Evolutionary conservation across 1,140 invertebrate species (phyloP).

Genomic region (Neodiprion pinetum): DNA sequence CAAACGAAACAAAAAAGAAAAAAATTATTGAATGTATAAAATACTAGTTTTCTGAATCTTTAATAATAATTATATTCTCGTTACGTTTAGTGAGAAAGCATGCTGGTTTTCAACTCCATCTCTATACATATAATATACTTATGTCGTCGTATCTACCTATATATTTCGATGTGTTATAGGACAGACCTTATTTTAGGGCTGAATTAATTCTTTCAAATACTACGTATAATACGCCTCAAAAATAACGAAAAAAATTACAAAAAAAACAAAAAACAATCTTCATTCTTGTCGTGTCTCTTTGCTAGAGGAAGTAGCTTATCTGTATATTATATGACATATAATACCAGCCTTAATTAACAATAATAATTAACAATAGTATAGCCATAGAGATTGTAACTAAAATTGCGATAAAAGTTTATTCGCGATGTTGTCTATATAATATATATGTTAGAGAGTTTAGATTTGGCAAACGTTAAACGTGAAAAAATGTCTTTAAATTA

Average conservation of each 20-base stretch:
- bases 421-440: not conserved
- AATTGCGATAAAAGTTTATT: not conserved
- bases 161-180: not conserved
- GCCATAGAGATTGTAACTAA: no score
- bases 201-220: no score
- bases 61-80: not conserved
- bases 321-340: not conserved
- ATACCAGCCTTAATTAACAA: conserved; percentile 2
- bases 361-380: not conserved
- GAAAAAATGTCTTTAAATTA: not conserved
- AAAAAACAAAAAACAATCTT: not conserved
- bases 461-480: conserved; percentile 7
- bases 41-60: not conserved
- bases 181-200: no score
- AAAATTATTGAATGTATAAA: not conserved
- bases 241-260: not conserved
- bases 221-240: not conserved
- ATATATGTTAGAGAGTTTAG: conserved; percentile 2
- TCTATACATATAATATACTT: not conserved
- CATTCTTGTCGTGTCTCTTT: conserved; percentile 3
- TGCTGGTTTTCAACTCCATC: not conserved
- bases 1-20: not conserved
- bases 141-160: not conserved
- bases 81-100: conserved; percentile 5
- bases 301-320: conserved; percentile 7